Base-by-base conservation (phyloP, 2,797 vertebrate species). In the Trematomus bernacchii region DNA sequence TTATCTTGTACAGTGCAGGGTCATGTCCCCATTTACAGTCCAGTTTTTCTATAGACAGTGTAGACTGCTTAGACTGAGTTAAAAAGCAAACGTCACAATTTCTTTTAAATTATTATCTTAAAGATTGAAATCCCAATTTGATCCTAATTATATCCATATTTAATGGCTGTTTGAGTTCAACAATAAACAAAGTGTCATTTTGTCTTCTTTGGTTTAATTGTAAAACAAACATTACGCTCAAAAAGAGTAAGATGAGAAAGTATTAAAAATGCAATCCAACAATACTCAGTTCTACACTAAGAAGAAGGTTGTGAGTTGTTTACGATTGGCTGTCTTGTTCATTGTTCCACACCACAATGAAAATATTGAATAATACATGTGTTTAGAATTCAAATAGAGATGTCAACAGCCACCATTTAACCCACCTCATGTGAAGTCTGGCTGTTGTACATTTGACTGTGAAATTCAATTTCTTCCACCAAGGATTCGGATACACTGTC, bases 401-500 rank as follows among this genome's bases (percentile, higher is more conserved):
- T 74, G 71, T 91, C 85, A 91, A 71, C 83, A 81, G 86, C 66
- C 76, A 72, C 50, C 71, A 73, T 70, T 88, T 79, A 76, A 74
- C 71, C 83, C 43, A 21, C 64, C 77, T 89, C 57, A 71, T 79
- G 67, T 83, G 63, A 64, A 71, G 69, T 76, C 71, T 72, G 58
- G 52, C 84, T 75, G 76, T 58, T 76, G 65, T 91, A 90, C 89
- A 90, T 85, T 81, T 57, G 51, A 51, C 82, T 79, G 76, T 92
- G 82, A 92, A 93, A 93, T 87, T 80, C 58, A 85, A 79, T 86
- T 90, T 90, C 61, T 86, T 72, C 68, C 77, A 80, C 71, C 50
- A 80, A 73, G 85, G 62, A 77, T 74, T 76, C 72, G 62, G 72
- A 84, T 64, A 88, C 71, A 79, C 71, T 73, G 47, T 84, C 75